Evolutionary conservation across 1,140 invertebrate species (phyloP), one percentile per base, ranked within the genome.

Genomic region (Hetaerina americana): DNA sequence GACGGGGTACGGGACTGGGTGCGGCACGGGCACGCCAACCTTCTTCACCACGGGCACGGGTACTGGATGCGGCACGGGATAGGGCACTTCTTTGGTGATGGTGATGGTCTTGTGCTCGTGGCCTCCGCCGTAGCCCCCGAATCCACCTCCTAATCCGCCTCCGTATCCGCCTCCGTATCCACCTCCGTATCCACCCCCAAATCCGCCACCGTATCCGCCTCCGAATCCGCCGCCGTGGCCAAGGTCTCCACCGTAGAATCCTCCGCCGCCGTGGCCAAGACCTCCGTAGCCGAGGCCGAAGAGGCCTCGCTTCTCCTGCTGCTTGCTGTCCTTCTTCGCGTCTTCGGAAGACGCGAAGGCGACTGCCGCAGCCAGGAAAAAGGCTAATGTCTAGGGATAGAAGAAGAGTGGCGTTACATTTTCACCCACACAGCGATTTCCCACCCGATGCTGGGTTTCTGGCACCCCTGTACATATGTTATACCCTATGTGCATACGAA

Each of bases 1-100:
- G 49, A 77, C 74, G 31, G 76, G 57, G 8, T 74, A 73, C 0
- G 75, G 72, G 12, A 74, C 72, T 0, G 76, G 76, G 5, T 76
- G 74, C 0, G 75, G 75, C 2, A 76, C 74, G 18, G 75, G 74
- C 5, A 77, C 76, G 6, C 70, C 69, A 6, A 84, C 79, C 49
- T 77, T 78, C 71, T 83, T 84, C 31, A 79, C 78, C 2, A 82
- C 79, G 25, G 77, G 75, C 0, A 83, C 81, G 12, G 82, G 81
- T 66, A 81, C 82, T 0, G 83, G 83, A 2, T 80, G 77, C 0
- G 81, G 82, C 0, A 84, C 82, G n/a, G 76, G 74, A 26, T 71
- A 73, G 0, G 78, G 79, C 0, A 85, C 81, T 74, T 83, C 80
- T 72, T 84, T 83, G 71, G 82, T 83, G 72, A 84, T 79, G 26